phyloP scores from a whole-genome alignment of 2,888 invertebrate species.

The Artemia sp. region DNA sequence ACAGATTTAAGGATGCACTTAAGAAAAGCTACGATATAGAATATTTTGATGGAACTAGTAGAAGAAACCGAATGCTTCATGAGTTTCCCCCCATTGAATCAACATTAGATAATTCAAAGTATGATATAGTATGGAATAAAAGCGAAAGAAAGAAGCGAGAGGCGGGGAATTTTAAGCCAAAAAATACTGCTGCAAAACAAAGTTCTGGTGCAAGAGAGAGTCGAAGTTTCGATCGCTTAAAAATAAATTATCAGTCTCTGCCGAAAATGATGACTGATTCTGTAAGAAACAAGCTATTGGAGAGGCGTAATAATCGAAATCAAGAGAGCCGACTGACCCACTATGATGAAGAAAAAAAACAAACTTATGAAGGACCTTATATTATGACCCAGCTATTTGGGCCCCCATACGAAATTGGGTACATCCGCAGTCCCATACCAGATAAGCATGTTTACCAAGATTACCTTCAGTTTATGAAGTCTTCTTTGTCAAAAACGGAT shows the following conservation, averaged over 20 bases:
- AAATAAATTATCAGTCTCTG: neutral
- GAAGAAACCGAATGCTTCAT: too few species aligned
- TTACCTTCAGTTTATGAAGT: conserved; percentile 21
- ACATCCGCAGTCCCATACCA: conserved; percentile 22
- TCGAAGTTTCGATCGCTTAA: neutral
- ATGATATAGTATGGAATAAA: conserved; percentile 5
- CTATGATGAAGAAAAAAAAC: conserved; percentile 18
- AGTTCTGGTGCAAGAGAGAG: neutral
- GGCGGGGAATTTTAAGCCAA: neutral
- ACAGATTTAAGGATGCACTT: too few species aligned
- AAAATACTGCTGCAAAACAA: neutral
- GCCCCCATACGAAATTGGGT: conserved; percentile 22
- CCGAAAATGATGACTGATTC: conserved; percentile 3
- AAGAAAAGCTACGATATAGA: too few species aligned
- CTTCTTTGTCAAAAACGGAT: conserved; percentile 15
- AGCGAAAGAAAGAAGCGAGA: neutral
- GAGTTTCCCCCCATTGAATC: neutral
- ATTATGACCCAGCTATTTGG: conserved; percentile 22
- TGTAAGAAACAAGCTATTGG: neutral
- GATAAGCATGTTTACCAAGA: conserved; percentile 22
- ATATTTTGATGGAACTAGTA: too few species aligned
- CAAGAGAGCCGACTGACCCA: neutral
- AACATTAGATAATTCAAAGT: neutral
- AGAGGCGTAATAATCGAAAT: conserved; percentile 3
- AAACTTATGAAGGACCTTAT: conserved; percentile 22